Evolutionary conservation across 2,888 invertebrate genomes (phyloP).

Genomic region (Chironomus riparius): DNA sequence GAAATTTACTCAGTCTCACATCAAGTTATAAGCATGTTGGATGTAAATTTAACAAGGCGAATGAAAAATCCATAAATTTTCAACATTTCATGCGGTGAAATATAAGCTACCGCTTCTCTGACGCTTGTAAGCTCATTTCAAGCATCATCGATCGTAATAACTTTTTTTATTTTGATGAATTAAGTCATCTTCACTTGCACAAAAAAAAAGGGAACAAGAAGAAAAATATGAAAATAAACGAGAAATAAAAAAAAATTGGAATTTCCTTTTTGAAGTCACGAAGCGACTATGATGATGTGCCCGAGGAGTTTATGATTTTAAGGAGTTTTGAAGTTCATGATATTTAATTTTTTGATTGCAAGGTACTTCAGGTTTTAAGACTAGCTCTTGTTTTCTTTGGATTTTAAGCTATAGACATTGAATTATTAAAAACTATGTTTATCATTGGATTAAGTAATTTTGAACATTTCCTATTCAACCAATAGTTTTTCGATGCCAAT

Average conservation of each 20-base stretch:
- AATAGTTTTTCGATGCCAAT: too few relatives aligned
- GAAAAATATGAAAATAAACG: too few relatives aligned
- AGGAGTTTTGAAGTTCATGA: too few relatives aligned
- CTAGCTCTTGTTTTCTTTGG: too few relatives aligned
- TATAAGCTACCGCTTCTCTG: background rate
- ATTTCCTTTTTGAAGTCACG: background rate
- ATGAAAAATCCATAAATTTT: conserved; percentile 21
- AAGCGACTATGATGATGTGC: too few relatives aligned
- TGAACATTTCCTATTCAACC: too few relatives aligned
- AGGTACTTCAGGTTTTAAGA: too few relatives aligned
- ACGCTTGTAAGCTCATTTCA: conserved; percentile 22
- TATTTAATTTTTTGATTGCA: too few relatives aligned
- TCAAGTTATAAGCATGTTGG: background rate
- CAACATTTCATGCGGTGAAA: conserved; percentile 2
- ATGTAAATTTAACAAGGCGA: conserved; percentile 16
- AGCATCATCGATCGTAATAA: conserved; percentile 22
- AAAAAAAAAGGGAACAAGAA: background rate
- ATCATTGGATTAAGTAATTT: too few relatives aligned
- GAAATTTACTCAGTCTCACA: background rate
- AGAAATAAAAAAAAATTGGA: conserved; percentile 7
- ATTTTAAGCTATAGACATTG: too few relatives aligned
- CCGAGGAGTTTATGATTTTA: too few relatives aligned
- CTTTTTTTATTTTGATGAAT: conserved; percentile 23
- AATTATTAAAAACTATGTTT: too few relatives aligned
- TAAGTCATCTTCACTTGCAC: conserved; percentile 17